Conservation (phyloP, 2,888 invertebrate genomes). For the Exocentrus adspersus region DNA sequence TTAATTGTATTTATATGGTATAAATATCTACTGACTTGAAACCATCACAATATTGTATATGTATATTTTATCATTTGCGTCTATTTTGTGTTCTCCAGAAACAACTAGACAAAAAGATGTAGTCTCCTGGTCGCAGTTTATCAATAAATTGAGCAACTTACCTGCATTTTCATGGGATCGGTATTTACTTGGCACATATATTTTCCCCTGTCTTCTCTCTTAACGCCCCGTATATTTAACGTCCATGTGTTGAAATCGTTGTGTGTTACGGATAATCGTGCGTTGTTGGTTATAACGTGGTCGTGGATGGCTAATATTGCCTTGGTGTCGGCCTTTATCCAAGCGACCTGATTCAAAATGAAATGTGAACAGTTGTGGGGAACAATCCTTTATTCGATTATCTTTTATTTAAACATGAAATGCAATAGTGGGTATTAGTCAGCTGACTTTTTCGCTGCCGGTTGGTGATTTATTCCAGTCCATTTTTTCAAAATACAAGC, state of each 20-base stretch:
- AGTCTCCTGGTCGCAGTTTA: conserved; percentile 34
- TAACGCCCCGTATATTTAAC: conserved; percentile 85
- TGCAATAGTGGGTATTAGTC: conserved; percentile 20
- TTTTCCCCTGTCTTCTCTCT: conserved; percentile 86
- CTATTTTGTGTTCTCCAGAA: conserved; percentile 30
- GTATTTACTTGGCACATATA: conserved; percentile 97
- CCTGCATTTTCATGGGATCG: conserved; percentile 95
- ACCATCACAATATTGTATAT: too few relatives aligned
- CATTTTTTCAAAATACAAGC: too few relatives aligned
- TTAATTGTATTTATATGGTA: too few relatives aligned
- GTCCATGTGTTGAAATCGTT: conserved; percentile 95
- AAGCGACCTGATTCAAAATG: conserved; percentile 79
- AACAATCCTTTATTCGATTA: conserved; percentile 48
- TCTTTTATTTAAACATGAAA: conserved; percentile 43
- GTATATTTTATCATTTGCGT: too few relatives aligned
- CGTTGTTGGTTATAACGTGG: conserved; percentile 93
- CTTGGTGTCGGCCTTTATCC: conserved; percentile 95
- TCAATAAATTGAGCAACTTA: conserved; percentile 60
- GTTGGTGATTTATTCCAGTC: background rate
- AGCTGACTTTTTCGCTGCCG: conserved; percentile 2
- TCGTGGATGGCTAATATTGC: conserved; percentile 93
- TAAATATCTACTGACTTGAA: too few relatives aligned
- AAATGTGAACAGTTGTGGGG: conserved; percentile 51
- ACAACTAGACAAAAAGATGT: conserved; percentile 34
- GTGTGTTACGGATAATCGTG: conserved; percentile 87